phyloP scores from a whole-genome alignment of 2,888 invertebrate species.

The Taphrorychus bicolor region DNA sequence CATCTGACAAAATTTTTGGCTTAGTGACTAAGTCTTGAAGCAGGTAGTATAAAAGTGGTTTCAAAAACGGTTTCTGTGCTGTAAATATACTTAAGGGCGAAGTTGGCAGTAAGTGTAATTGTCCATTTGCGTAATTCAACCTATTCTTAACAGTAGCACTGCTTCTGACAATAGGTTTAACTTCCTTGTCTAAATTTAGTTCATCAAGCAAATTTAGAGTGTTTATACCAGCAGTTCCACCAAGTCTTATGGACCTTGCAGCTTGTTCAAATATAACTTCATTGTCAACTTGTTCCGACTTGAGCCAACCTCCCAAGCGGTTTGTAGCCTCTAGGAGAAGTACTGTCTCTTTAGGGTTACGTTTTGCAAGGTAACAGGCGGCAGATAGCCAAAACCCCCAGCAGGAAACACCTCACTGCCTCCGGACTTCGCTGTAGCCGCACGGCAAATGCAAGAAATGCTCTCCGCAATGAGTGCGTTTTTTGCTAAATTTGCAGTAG shows the following conservation, averaged over 20 bases:
- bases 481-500: no score
- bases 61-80: conserved; percentile 74
- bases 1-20: conserved; percentile 67
- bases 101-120: conserved; percentile 76
- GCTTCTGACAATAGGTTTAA: conserved; percentile 66
- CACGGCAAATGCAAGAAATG: no score
- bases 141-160: conserved; percentile 80
- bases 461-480: no score
- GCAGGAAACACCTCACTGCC: no score
- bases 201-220: conserved; percentile 82
- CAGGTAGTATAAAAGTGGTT: conserved; percentile 71
- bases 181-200: conserved; percentile 68
- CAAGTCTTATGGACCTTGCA: conserved; percentile 84
- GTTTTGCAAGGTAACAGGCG: conserved; percentile 79
- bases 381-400: conserved; percentile 86
- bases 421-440: no score
- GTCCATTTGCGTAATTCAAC: conserved; percentile 79
- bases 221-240: conserved; percentile 74
- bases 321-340: conserved; percentile 76
- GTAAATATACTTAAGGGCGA: conserved; percentile 71
- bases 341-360: conserved; percentile 59
- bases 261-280: conserved; percentile 85
- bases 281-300: conserved; percentile 68
- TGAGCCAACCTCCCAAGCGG: conserved; percentile 89
- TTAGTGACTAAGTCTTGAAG: conserved; percentile 71